phyloP scores from a whole-genome alignment of 2,888 invertebrate genomes.

The Drosophila fulvimacula region DNA sequence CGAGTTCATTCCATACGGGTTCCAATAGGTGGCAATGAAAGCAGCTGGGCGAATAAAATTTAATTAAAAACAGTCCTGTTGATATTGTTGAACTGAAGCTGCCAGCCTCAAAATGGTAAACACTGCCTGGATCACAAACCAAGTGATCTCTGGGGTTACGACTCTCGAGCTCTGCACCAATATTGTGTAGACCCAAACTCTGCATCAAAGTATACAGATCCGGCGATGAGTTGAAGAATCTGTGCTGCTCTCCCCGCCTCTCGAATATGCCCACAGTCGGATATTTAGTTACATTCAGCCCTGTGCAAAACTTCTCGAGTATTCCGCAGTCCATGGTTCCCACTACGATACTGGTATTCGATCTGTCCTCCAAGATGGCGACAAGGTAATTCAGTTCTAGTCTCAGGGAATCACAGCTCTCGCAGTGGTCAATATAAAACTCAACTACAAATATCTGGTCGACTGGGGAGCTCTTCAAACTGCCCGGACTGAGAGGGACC shows the following conservation, averaged over 20 bases:
- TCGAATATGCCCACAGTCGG: constrained; percentile 19
- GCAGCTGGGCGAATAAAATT: constrained; percentile 16
- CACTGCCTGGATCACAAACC: constrained; percentile 1
- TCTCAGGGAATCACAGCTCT: not conserved
- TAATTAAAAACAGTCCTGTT: constrained; percentile 13
- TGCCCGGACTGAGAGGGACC: not conserved
- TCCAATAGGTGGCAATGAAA: not conserved
- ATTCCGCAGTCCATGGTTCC: not conserved
- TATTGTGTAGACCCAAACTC: not conserved
- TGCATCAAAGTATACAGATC: not conserved
- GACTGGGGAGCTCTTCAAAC: not conserved
- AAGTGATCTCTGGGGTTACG: rapidly evolving
- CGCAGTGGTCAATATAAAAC: not conserved
- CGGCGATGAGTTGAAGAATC: not conserved
- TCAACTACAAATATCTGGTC: not conserved
- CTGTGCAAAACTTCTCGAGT: not conserved
- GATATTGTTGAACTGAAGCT: not conserved
- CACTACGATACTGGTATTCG: not conserved
- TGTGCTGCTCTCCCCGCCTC: not conserved
- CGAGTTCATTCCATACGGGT: constrained; percentile 2
- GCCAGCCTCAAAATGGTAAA: not conserved
- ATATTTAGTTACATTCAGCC: constrained; percentile 17
- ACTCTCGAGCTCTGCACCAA: rapidly evolving
- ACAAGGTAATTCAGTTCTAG: not conserved
- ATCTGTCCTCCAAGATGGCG: not conserved